Evolutionary conservation across 2,888 invertebrate species (phyloP).

Genomic region (Phanerotoma sp.): DNA sequence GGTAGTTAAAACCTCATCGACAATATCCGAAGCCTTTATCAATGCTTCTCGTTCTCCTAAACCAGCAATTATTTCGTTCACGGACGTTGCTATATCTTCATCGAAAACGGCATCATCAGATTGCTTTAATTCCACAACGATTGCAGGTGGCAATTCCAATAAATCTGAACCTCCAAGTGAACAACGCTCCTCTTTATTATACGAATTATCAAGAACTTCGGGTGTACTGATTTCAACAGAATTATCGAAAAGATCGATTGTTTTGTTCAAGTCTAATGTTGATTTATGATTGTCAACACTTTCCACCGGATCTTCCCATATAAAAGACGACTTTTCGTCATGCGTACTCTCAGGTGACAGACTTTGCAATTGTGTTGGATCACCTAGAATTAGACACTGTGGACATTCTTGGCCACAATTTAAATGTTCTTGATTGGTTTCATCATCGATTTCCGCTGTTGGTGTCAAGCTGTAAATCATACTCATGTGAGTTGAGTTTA

Average conservation of each 20-base stretch:
- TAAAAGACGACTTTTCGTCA: conserved; percentile 22
- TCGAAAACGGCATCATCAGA: conserved; percentile 43
- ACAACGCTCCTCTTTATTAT: conserved; percentile 6
- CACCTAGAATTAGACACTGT: conserved; percentile 6
- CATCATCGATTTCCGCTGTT: conserved; percentile 24
- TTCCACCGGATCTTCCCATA: conserved; percentile 30
- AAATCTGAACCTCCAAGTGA: conserved; percentile 40
- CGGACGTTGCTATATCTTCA: conserved; percentile 44
- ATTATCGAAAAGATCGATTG: conserved; percentile 21
- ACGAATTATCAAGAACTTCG: conserved; percentile 12
- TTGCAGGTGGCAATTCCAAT: conserved; percentile 40
- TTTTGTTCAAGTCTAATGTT: conserved; percentile 13
- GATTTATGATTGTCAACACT: not conserved
- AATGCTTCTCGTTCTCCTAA: conserved; percentile 40
- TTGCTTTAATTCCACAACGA: conserved; percentile 39
- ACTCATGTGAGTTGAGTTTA: conserved; percentile 44
- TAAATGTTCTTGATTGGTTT: conserved; percentile 12
- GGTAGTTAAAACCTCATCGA: conserved; percentile 39
- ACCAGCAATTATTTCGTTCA: conserved; percentile 48
- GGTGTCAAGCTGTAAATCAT: conserved; percentile 50
- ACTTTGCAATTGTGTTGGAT: not conserved
- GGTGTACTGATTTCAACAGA: conserved; percentile 20
- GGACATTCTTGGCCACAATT: conserved; percentile 12
- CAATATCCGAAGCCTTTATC: conserved; percentile 36
- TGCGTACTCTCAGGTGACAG: conserved; percentile 12